Conservation (phyloP, 2,113 vertebrate species). For the Chaetodon trifascialis region DNA sequence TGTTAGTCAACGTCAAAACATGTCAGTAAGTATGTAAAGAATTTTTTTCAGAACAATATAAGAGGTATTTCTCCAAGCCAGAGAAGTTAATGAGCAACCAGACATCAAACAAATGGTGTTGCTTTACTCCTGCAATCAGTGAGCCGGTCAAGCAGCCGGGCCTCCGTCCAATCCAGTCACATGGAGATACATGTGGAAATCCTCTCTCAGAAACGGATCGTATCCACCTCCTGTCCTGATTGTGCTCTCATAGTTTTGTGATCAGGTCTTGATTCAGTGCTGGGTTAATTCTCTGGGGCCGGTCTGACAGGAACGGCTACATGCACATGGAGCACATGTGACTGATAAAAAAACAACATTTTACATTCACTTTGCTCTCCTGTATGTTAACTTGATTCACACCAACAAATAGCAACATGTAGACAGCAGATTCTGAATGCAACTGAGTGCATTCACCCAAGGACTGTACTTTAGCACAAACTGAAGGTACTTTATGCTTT, state of each 20-base stretch:
- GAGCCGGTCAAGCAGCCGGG: conserved; percentile 19
- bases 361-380: background rate
- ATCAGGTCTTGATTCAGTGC: background rate
- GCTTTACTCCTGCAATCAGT: conserved; percentile 55
- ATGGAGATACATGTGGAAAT: conserved; percentile 16
- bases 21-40: conserved; percentile 20
- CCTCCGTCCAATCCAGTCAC: conserved; percentile 19
- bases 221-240: background rate
- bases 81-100: conserved; percentile 74
- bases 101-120: conserved; percentile 65
- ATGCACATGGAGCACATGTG: background rate
- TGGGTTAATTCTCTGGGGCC: background rate
- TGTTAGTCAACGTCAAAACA: conserved; percentile 15
- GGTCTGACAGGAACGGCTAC: conserved; percentile 13
- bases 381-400: background rate
- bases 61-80: conserved; percentile 25
- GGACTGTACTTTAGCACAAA: too few species aligned
- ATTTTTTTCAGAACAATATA: conserved; percentile 11
- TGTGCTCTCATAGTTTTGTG: background rate
- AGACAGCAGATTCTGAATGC: background rate
- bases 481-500: background rate
- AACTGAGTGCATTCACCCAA: background rate
- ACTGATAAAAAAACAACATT: background rate
- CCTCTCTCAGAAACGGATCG: conserved; percentile 8
- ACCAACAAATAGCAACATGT: background rate